Evolutionary conservation across 2,113 vertebrate species (phyloP), one percentile per base, ranked within the genome.

Genomic region (Shinisaurus crocodilurus): DNA sequence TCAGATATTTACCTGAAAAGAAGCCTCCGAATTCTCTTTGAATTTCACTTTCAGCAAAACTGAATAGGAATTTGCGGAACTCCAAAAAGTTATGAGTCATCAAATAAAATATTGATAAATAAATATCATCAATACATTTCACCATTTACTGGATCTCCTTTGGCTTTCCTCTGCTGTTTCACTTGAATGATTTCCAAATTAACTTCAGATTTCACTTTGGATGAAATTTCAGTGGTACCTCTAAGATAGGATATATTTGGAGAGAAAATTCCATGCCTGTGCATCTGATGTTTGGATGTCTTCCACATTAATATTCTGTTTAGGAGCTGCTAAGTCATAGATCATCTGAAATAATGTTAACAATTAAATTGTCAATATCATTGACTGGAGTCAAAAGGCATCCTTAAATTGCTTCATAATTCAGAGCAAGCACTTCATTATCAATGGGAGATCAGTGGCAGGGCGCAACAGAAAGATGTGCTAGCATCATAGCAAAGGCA

Each of bases 361-460:
- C 92, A 95, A 91, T 91, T 89, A 94, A 93, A 67, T 85, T 72
- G 89, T 88, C 88, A 45, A 88, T 88, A 90, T 1, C 92, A 95
- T 82, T 90, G 89, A 90, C 20, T 83, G 45, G 45, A 77, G 77
- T 90, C 63, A 93, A 92, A 95, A 95, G 45, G 0, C n/a, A 94
- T 92, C 88, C n/a, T 93, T 27, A 90, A 92, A 93, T 90, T 80
- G 37, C 8, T 94, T 94, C 90, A 82, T 80, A 91, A 95, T 93
- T 93, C 85, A 92, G 43, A 96, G 91, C 6, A 94, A 45, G 9
- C 75, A 23, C 40, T 80, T 90, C 74, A 86, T 92, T 89, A 88
- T 83, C 83, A 92, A 10, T 60, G 12, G 60, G 93, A 93, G 92
- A 93, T 94, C 45, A 91, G 76, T 5, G 50, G 34, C 63, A 75